Base-by-base conservation (phyloP, 2,113 vertebrate genomes). In the Candoia aspera region DNA sequence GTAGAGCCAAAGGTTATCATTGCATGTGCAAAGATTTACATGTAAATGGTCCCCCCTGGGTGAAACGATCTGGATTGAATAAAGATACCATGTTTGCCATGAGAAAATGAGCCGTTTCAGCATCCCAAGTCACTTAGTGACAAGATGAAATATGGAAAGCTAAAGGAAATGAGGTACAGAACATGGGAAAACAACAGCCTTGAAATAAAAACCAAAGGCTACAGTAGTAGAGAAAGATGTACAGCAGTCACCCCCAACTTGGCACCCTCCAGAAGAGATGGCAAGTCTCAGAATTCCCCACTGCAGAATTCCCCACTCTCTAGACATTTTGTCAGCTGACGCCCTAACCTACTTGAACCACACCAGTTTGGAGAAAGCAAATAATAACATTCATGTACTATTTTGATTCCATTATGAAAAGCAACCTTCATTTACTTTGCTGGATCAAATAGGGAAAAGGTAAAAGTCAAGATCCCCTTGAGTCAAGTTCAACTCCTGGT, bases 61-160 rank as follows among this genome's bases (percentile, higher is more conserved):
- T 68, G 90, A 95, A 96, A 88, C 29, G 90, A 90, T 95, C 94
- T 97, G 96, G 94, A 95, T 97, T 97, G 95, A 95, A 95, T 97
- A 96, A 95, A 95, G 92, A 93, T 89, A 2, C 94, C 96, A 95
- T 91, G 92, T 94, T 95, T 94, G 95, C 95, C 92, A 87, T 62
- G 95, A 96, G 93, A 94, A 96, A 96, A 95, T 89, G 92, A 93
- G 95, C 95, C 58, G 84, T 92, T 96, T 85, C 49, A 83, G 86
- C 86, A 89, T 86, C 91, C 91, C 90, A 83, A 24, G 57, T 92
- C 94, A 96, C 92, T 95, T 93, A 88, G 94, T 94, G 95, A 94
- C 90, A 96, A 96, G 95, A 95, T 92, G 83, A 92, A 91, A 97
- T 93, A 90, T 23, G 57, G 94, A 94, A 96, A 95, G 83, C 54